A percentile compares a stretch with the other conserved stretches of the same genome.
These are phyloP conservation scores for Poecile atricapillus DNA, from an alignment of 2,113 vertebrate species.

Conservation along the genomic window DNA sequence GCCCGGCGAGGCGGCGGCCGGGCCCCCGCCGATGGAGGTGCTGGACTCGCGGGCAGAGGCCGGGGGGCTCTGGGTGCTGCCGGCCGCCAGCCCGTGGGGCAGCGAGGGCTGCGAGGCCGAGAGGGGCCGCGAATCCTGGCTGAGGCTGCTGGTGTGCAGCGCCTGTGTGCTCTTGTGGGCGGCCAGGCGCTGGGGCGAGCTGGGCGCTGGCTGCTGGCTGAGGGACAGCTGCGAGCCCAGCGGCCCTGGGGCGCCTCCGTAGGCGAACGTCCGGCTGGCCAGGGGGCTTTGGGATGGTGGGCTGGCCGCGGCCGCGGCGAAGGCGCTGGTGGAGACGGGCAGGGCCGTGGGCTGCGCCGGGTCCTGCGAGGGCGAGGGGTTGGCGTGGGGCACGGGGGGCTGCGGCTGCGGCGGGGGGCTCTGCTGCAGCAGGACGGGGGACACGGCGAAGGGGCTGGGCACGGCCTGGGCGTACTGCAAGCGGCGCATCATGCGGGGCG, in stretches of 20 bases:
- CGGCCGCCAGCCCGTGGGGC: constrained; percentile 79
- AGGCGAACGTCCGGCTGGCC: constrained; percentile 81
- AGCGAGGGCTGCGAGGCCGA: constrained; percentile 93
- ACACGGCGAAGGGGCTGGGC: constrained; percentile 79
- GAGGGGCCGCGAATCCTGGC: constrained; percentile 86
- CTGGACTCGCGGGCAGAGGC: constrained; percentile 78
- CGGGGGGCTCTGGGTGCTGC: constrained; percentile 77
- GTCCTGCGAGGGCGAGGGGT: constrained; percentile 63
- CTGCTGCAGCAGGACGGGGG: constrained; percentile 78
- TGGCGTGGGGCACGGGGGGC: constrained; percentile 69
- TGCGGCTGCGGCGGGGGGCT: constrained; percentile 70
- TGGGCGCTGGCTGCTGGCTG: constrained; percentile 75
- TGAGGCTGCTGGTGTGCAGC: constrained; percentile 82
- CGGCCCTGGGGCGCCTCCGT: constrained; percentile 61
- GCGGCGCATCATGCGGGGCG: constrained; percentile 84
- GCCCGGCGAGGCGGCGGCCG: constrained; percentile 40
- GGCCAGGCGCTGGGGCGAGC: constrained; percentile 77
- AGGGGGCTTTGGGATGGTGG: constrained; percentile 81
- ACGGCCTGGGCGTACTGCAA: constrained; percentile 84
- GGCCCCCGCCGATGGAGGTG: constrained; percentile 72
- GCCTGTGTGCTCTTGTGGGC: constrained; percentile 84
- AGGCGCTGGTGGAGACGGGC: constrained; percentile 61
- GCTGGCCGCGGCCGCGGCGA: constrained; percentile 75
- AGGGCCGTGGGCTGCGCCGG: neutral
- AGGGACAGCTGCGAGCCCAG: constrained; percentile 88